These are phyloP conservation scores for Oreochromis tanganicae DNA, from an alignment of 2,113 vertebrate species.

Conservation along the genomic window DNA sequence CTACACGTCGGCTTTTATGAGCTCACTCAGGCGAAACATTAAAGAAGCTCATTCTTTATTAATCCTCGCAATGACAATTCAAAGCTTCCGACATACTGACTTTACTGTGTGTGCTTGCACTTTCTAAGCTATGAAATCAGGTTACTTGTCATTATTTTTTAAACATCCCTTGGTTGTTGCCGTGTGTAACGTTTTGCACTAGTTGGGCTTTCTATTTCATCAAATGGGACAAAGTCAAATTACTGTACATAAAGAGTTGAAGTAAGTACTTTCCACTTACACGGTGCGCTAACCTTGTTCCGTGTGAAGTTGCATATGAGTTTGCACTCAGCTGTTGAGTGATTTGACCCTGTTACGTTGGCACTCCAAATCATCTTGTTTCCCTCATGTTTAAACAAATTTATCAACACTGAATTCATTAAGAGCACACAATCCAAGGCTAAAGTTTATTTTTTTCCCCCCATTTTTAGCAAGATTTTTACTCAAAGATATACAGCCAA, in stretches of 20 bases:
- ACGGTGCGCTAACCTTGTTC: neutral
- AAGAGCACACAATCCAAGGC: neutral
- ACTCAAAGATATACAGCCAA: neutral
- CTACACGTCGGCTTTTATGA: slow-evolving; percentile 69
- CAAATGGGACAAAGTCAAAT: slow-evolving; percentile 26
- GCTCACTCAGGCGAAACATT: slow-evolving; percentile 70
- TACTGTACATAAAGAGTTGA: neutral
- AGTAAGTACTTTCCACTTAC: neutral
- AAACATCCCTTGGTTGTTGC: slow-evolving; percentile 25
- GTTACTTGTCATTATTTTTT: slow-evolving; percentile 54
- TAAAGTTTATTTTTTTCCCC: neutral
- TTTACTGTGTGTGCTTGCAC: slow-evolving; percentile 39
- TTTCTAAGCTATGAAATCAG: slow-evolving; percentile 58
- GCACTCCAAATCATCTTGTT: slow-evolving; percentile 6
- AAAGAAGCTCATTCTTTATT: slow-evolving; percentile 77
- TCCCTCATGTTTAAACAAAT: slow-evolving; percentile 25
- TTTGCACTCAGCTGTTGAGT: slow-evolving; percentile 3
- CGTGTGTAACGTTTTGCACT: slow-evolving; percentile 5
- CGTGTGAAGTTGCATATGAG: neutral
- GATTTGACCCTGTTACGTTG: slow-evolving; percentile 11
- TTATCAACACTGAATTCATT: slow-evolving; percentile 12
- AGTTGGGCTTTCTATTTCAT: slow-evolving; percentile 19
- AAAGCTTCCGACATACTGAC: slow-evolving; percentile 53
- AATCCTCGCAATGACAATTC: slow-evolving; percentile 71
- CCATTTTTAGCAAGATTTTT: neutral